These are phyloP conservation scores for Scomber scombrus DNA, from an alignment of 2,113 vertebrate species.

Conservation along the genomic window DNA sequence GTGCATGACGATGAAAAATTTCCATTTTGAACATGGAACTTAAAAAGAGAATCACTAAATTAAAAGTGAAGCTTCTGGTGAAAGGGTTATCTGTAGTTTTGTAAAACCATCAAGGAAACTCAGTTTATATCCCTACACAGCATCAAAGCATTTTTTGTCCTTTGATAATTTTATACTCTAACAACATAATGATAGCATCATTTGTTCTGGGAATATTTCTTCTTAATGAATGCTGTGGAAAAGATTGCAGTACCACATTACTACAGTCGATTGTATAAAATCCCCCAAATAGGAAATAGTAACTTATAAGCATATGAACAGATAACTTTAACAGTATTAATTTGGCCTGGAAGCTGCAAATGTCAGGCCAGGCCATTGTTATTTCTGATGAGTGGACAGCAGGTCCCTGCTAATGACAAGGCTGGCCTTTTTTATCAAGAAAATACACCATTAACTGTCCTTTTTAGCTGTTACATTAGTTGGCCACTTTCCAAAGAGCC, in stretches of 20 bases:
- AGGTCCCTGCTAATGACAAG: constrained; percentile 54
- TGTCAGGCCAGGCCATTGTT: constrained; percentile 62
- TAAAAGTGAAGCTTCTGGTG: constrained; percentile 52
- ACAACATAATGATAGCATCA: constrained; percentile 69
- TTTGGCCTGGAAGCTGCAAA: constrained; percentile 45
- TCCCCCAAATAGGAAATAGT: constrained; percentile 26
- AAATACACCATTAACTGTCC: constrained; percentile 75
- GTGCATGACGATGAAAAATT: constrained; percentile 36
- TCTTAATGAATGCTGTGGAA: constrained; percentile 35
- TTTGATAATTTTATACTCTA: constrained; percentile 65
- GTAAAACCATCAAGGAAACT: constrained; percentile 54
- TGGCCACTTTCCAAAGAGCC: constrained; percentile 71
- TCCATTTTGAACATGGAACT: constrained; percentile 37
- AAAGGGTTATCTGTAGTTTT: constrained; percentile 53
- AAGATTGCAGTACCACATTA: constrained; percentile 13
- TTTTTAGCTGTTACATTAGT: constrained; percentile 72
- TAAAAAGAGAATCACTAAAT: constrained; percentile 52
- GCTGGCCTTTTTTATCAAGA: constrained; percentile 58
- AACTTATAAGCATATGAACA: constrained; percentile 30
- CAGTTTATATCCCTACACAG: constrained; percentile 46
- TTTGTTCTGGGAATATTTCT: constrained; percentile 65
- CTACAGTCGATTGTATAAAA: constrained; percentile 32
- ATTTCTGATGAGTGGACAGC: constrained; percentile 72
- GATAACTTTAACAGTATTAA: constrained; percentile 51
- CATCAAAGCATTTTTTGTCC: constrained; percentile 66